Percentiles rank a stretch among this genome's conserved stretches.
phyloP scores from a whole-genome alignment of 2,797 vertebrate genomes.

The Sarcoramphus papa region DNA sequence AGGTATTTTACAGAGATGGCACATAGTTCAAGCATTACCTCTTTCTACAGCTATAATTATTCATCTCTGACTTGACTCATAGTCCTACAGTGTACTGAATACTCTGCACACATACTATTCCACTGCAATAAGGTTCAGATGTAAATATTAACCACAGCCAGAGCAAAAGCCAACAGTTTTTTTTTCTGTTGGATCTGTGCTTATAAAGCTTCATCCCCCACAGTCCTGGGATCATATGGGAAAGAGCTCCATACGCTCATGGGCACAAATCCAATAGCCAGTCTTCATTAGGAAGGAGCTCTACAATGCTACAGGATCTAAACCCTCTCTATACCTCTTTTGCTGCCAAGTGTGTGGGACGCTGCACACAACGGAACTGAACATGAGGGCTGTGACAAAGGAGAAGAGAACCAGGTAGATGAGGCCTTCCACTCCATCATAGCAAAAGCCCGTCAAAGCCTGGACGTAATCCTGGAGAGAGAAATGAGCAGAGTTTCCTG shows the following conservation, averaged over 20 bases:
- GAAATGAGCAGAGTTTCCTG: constrained; percentile 10
- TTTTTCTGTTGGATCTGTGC: neutral
- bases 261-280: constrained; percentile 34
- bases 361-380: constrained; percentile 95
- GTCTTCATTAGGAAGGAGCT: neutral
- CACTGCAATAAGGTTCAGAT: neutral
- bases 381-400: constrained; percentile 97
- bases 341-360: constrained; percentile 94
- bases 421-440: constrained; percentile 94
- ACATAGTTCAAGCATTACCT: neutral
- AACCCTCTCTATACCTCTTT: constrained; percentile 81
- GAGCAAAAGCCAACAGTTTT: neutral
- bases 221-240: neutral
- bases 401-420: constrained; percentile 98
- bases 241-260: constrained; percentile 33
- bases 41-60: neutral
- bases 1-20: neutral
- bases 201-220: constrained; percentile 14
- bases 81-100: neutral
- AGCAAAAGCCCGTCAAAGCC: constrained; percentile 94
- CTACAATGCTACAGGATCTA: neutral
- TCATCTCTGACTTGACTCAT: neutral
- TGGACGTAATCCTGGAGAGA: constrained; percentile 89
- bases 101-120: neutral
- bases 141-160: neutral